phyloP scores from a whole-genome alignment of 1,140 invertebrate species.

The Ganaspis sp. region DNA sequence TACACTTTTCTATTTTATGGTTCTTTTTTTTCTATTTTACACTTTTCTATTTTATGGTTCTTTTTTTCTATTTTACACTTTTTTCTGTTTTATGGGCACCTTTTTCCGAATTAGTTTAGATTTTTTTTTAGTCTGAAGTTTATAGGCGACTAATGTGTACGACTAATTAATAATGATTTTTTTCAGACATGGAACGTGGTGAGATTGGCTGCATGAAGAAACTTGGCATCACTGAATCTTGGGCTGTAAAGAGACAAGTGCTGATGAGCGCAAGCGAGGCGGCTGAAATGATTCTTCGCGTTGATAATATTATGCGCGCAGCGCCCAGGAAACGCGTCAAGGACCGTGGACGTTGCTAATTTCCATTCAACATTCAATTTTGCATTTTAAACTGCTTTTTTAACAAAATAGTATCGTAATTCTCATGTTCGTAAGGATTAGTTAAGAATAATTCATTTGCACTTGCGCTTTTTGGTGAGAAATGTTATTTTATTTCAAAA shows the following conservation, averaged over 20 bases:
- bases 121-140: constrained; percentile 1
- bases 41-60: too few species aligned
- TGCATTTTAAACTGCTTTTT: constrained; percentile 29
- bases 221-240: constrained; percentile 97
- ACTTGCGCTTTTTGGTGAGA: background rate
- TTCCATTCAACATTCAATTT: background rate
- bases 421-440: background rate
- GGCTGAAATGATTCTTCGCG: constrained; percentile 98
- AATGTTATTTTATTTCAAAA: background rate
- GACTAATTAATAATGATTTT: constrained; percentile 30
- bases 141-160: too few species aligned
- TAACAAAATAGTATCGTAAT: background rate
- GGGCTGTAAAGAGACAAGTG: constrained; percentile 96
- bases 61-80: too few species aligned
- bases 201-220: constrained; percentile 90
- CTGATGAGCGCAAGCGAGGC: constrained; percentile 96
- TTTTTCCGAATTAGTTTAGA: too few species aligned
- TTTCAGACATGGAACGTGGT: constrained; percentile 90
- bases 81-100: too few species aligned
- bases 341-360: constrained; percentile 91
- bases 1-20: too few species aligned
- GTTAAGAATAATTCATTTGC: background rate
- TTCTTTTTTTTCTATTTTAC: too few species aligned
- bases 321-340: constrained; percentile 93
- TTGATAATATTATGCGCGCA: constrained; percentile 97